phyloP scores from a whole-genome alignment of 2,888 invertebrate genomes.

The Troides aeacus region DNA sequence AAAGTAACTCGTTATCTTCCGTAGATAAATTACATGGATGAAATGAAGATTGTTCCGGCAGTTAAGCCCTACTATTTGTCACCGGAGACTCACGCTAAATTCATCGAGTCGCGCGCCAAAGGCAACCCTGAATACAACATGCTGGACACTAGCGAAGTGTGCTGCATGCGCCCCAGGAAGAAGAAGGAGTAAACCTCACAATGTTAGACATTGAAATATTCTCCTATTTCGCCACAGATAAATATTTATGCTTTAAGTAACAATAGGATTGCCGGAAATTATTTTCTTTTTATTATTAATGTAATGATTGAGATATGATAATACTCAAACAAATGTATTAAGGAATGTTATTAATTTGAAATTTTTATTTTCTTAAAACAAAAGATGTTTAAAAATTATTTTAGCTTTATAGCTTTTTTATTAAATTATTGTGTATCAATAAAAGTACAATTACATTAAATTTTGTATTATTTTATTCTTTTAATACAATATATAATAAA shows the following conservation, averaged over 20 bases:
- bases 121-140: conserved; percentile 86
- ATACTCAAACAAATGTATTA: background rate
- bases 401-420: background rate
- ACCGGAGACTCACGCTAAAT: conserved; percentile 86
- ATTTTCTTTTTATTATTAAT: too few species aligned
- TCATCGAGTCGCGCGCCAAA: conserved; percentile 81
- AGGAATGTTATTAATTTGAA: background rate
- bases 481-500: background rate
- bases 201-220: background rate
- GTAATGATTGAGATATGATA: background rate
- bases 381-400: background rate
- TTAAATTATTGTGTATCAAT: background rate
- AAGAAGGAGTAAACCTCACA: conserved; percentile 61
- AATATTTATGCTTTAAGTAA: background rate
- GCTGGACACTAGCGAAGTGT: conserved; percentile 70
- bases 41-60: conserved; percentile 85
- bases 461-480: background rate
- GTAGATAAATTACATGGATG: conserved; percentile 80
- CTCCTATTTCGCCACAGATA: background rate
- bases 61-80: conserved; percentile 84
- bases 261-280: background rate
- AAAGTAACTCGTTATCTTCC: conserved; percentile 24
- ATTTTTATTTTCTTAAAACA: background rate
- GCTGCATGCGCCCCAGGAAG: conserved; percentile 72
- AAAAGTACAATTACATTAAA: background rate